Base-by-base conservation (phyloP, 2,113 vertebrate genomes). In the Psittacula cyanocephala region DNA sequence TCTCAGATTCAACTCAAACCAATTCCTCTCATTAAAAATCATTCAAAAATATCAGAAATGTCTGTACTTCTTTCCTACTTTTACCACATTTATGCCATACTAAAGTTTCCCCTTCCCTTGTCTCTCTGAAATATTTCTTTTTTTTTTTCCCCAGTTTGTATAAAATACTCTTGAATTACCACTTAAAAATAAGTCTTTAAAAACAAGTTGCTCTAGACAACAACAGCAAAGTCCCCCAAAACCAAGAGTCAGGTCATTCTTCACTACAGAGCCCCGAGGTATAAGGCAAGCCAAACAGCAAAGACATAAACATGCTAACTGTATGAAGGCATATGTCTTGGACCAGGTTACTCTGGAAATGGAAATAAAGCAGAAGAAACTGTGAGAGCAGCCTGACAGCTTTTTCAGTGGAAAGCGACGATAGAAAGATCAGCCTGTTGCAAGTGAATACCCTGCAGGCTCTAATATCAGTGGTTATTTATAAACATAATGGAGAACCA, bases 11-110 rank as follows among this genome's bases (percentile, higher is more conserved):
- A 88, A 78, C 7, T 16, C 81, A 27, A 93, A 86, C 22, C 7
- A 47, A 91, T 86, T 93, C 71, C 44, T 96, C 50, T 91, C 64
- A 93, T 96, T 96, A 96, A 97, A 97, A 93, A 69, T 55, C 0
- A 18, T 95, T 94, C 47, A 0, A 60, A 96, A 94, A 78, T 84
- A 10, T 78, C 90, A 86, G 35, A 83, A 84, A 93, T 90, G 92
- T 96, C 76, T 94, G 81, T 89, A 86, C 70, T 94, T 92, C 53
- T 95, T 95, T 96, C 53, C 57, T 91, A 71, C 23, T 71, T 63
- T 65, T 86, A n/a, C 49, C 78, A 3, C 75, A 84, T 81, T 78
- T 89, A 63, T 8, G 37, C 17, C 31, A 18, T 33, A 35, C 14
- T 53, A 63, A 63, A 75, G 11, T 68, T 84, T 78, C 41, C 83